These are phyloP conservation scores for Rhegmatorhina hoffmannsi DNA, from an alignment of 2,113 vertebrate species.

Conservation along the genomic window DNA sequence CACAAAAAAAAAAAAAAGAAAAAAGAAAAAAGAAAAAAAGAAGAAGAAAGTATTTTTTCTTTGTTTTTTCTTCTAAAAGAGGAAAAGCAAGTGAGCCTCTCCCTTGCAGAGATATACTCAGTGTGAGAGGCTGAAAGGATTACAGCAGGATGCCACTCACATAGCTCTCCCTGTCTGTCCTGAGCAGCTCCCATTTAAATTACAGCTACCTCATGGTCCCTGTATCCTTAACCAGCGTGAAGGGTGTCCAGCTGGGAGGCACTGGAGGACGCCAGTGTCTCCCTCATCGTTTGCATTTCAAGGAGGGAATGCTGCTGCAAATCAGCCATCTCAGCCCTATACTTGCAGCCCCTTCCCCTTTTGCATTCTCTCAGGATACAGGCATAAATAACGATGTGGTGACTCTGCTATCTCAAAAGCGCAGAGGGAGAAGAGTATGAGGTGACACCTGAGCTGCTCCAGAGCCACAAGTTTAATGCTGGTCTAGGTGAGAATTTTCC, in stretches of 20 bases:
- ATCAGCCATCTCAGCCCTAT: neutral
- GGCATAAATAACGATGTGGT: accelerated
- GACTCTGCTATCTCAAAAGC: neutral
- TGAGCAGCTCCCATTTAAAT: slow-evolving; percentile 7
- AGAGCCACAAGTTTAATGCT: neutral
- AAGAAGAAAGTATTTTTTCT: neutral
- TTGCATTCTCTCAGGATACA: neutral
- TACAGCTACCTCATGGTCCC: neutral
- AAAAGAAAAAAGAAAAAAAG: neutral
- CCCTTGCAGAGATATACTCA: neutral
- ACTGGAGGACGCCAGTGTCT: neutral
- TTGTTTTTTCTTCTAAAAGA: slow-evolving; percentile 15
- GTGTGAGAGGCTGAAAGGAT: neutral
- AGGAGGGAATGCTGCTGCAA: neutral
- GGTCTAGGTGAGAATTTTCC: neutral
- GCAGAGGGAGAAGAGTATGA: neutral
- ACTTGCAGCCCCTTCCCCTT: neutral
- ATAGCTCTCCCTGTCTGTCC: neutral
- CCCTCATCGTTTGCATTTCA: accelerated
- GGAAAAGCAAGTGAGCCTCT: neutral
- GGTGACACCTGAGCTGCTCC: neutral
- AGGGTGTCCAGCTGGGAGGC: neutral
- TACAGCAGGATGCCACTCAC: neutral
- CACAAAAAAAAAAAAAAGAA: neutral
- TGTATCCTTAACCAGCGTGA: neutral